Percentiles rank a stretch among this genome's conserved stretches.
These are phyloP conservation scores for Adelges cooleyi DNA, from an alignment of 1,140 invertebrate genomes.

Conservation along the genomic window DNA sequence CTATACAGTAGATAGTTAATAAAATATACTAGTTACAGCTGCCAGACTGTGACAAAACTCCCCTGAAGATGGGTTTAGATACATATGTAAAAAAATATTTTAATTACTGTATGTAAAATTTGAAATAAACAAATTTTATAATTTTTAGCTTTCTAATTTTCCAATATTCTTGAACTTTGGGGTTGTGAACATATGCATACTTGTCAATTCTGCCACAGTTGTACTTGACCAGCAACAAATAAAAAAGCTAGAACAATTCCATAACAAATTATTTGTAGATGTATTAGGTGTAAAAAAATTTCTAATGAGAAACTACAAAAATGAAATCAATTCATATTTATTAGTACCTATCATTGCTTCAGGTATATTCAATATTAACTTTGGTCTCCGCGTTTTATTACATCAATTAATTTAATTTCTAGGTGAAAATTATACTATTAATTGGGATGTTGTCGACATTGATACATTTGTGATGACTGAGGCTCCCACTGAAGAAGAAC, in stretches of 20 bases:
- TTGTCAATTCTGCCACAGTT: conserved; percentile 43
- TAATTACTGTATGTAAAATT: too few species aligned
- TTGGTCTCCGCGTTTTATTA: neutral
- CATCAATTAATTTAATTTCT: neutral
- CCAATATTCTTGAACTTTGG: conserved; percentile 77
- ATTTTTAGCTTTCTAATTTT: neutral
- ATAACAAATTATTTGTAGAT: conserved; percentile 54
- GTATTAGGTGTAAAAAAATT: conserved; percentile 68
- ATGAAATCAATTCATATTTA: conserved; percentile 55
- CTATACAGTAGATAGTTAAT: too few species aligned
- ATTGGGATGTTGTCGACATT: conserved; percentile 6
- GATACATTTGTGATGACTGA: neutral
- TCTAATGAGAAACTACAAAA: conserved; percentile 53
- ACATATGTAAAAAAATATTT: too few species aligned
- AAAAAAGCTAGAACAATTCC: conserved; percentile 50
- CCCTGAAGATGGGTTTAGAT: too few species aligned
- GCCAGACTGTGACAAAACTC: too few species aligned
- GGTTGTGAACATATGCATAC: conserved; percentile 55
- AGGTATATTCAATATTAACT: neutral
- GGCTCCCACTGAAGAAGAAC: neutral
- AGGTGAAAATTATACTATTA: neutral
- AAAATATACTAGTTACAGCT: too few species aligned
- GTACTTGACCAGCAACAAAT: conserved; percentile 44
- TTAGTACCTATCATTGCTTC: conserved; percentile 44
- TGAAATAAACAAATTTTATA: too few species aligned